Percentiles rank a stretch among this genome's conserved stretches.
These are phyloP conservation scores for Oppia nitens DNA, from an alignment of 1,140 invertebrate species.

Conservation along the genomic window DNA sequence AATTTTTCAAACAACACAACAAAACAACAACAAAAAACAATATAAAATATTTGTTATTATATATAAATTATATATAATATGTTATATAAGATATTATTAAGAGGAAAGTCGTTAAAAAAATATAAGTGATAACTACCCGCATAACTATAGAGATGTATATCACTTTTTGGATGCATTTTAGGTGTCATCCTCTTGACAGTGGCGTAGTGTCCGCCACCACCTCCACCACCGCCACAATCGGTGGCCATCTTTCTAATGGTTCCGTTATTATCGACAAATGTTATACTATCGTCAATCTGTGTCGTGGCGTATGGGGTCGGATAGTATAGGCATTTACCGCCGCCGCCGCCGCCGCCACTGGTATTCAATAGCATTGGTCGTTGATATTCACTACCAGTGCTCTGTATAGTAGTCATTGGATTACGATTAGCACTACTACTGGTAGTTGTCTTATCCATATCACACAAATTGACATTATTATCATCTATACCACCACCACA, in stretches of 20 bases:
- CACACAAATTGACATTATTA: neutral
- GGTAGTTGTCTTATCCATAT: neutral
- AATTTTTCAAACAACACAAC: too few relatives aligned
- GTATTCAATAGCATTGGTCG: too few relatives aligned
- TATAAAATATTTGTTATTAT: too few relatives aligned
- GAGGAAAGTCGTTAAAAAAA: too few relatives aligned
- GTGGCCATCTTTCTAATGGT: neutral
- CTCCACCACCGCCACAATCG: too few relatives aligned
- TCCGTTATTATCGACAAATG: neutral
- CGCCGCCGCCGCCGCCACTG: too few relatives aligned
- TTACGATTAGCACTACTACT: too few relatives aligned
- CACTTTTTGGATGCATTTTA: neutral
- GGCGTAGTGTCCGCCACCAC: neutral
- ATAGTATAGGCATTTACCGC: constrained; percentile 14
- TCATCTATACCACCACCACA: too few relatives aligned
- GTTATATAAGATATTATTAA: too few relatives aligned
- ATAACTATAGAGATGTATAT: neutral
- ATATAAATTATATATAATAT: too few relatives aligned
- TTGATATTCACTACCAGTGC: neutral
- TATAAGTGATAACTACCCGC: neutral
- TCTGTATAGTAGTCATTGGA: neutral
- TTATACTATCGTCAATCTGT: constrained; percentile 13
- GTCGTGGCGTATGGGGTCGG: constrained; percentile 18
- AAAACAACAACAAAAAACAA: too few relatives aligned
- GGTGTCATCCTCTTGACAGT: neutral